Evolutionary conservation across 2,797 vertebrate species (phyloP).

Genomic region (Periparus ater): DNA sequence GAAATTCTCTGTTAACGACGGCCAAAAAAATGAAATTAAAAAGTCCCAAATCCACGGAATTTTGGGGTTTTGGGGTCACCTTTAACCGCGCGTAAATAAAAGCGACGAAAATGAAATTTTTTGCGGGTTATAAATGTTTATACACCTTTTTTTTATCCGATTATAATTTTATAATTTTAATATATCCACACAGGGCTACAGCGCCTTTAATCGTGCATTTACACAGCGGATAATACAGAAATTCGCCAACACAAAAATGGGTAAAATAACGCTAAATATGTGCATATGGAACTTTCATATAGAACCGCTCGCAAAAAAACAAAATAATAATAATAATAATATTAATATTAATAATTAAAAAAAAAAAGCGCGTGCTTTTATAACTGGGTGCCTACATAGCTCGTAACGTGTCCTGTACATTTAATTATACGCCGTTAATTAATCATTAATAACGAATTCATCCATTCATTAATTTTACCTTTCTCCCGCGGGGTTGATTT

Average conservation of each 20-base stretch:
- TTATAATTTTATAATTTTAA: background rate
- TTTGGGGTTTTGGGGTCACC: background rate
- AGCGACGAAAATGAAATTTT: background rate
- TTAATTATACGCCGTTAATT: background rate
- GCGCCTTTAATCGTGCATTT: background rate
- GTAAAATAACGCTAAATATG: background rate
- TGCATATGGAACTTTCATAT: background rate
- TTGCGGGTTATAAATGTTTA: background rate
- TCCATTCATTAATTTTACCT: too few species aligned
- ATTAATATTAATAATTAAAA: background rate
- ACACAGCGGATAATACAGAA: background rate
- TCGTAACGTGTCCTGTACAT: background rate
- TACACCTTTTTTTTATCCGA: background rate
- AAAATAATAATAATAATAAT: background rate
- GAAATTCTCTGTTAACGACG: background rate
- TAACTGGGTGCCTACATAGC: background rate
- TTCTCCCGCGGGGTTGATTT: too few species aligned
- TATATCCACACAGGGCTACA: background rate
- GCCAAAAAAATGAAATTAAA: too few species aligned
- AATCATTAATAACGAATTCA: too few species aligned
- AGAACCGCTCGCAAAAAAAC: background rate
- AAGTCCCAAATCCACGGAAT: background rate
- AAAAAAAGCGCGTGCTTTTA: background rate
- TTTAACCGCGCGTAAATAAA: background rate
- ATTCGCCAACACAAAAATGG: background rate